Base-by-base conservation (phyloP, 1,140 invertebrate genomes). In the Stegodyphus mimosarum region DNA sequence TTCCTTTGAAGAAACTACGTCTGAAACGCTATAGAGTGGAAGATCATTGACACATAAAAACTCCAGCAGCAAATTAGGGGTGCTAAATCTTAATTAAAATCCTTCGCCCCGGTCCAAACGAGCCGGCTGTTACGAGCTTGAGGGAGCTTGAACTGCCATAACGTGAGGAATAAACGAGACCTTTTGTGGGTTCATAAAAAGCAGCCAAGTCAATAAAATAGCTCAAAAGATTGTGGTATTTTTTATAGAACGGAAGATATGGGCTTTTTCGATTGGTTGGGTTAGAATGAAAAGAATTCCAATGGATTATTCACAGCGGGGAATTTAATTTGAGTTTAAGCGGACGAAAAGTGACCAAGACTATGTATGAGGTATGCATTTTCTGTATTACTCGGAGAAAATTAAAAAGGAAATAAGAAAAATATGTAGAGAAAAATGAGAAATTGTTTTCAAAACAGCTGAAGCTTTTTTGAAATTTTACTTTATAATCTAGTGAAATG, bases 51-150 rank as follows among this genome's bases (percentile, higher is more conserved):
- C n/a, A 77, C 75, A 77, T 77, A 77, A 77, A 77, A 77, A 77
- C 75, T 77, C 50, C 60, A 33, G 18, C 53, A 63, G 63, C 33
- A 77, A 77, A 77, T 77, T 77, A 77, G 75, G 64, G 75, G 75
- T 77, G 63, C 75, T 77, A 77, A 77, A 77, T 77, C 75, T 77
- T 77, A 77, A 77, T 77, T 77, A 77, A 77, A 77, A 77, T 77
- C 60, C 75, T 49, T 33, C n/a, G 75, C 63, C 50, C 75, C n/a
- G 63, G 50, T 49, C 33, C 64, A 67, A 67, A 77, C 60, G 75
- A 66, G 60, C 60, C 55, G 48, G 75, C 75, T 17, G 75, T 77
- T 77, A 67, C 33, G 60, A 63, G 18, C 7, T 63, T 66, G 60
- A 51, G 51, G 51, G 75, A 51, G 64, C 15, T 33, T 77, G 63